Percentiles rank a stretch among this genome's conserved stretches.
These are phyloP conservation scores for Timandra comae DNA, from an alignment of 2,888 invertebrate genomes.

Conservation along the genomic window DNA sequence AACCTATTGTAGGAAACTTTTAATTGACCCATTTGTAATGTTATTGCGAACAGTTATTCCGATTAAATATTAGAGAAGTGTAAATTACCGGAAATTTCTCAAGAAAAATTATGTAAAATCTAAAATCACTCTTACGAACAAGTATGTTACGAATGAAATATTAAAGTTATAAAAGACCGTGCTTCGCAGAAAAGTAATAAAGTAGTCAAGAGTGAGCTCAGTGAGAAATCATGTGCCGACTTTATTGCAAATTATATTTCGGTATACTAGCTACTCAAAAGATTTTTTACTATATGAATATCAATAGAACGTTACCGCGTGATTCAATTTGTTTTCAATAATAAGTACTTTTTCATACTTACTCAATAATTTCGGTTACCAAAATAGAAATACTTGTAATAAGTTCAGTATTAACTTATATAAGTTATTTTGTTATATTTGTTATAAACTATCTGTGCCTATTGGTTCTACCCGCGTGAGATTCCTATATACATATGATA, in stretches of 20 bases:
- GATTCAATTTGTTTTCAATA: too few species aligned
- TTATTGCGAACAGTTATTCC: too few species aligned
- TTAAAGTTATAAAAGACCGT: constrained; percentile 41
- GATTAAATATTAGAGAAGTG: neutral
- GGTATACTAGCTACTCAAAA: constrained; percentile 20
- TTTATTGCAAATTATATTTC: constrained; percentile 60
- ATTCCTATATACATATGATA: too few species aligned
- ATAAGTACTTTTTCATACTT: too few species aligned
- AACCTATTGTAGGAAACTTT: constrained; percentile 13
- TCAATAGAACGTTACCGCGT: constrained; percentile 9
- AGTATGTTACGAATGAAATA: constrained; percentile 37
- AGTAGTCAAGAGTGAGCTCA: constrained; percentile 45
- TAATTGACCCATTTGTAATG: constrained; percentile 9
- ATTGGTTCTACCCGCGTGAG: too few species aligned
- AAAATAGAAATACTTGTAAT: too few species aligned
- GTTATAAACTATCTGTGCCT: too few species aligned
- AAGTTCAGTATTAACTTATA: too few species aligned
- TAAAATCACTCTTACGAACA: constrained; percentile 25
- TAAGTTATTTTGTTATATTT: too few species aligned
- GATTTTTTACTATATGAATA: constrained; percentile 29
- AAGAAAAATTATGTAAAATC: constrained; percentile 26
- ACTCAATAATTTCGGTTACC: too few species aligned
- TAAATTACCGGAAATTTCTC: neutral
- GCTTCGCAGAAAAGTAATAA: constrained; percentile 57
- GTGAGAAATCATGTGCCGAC: constrained; percentile 46